Evolutionary conservation across 1,140 invertebrate species (phyloP).

Genomic region (Scylla paramamosain): DNA sequence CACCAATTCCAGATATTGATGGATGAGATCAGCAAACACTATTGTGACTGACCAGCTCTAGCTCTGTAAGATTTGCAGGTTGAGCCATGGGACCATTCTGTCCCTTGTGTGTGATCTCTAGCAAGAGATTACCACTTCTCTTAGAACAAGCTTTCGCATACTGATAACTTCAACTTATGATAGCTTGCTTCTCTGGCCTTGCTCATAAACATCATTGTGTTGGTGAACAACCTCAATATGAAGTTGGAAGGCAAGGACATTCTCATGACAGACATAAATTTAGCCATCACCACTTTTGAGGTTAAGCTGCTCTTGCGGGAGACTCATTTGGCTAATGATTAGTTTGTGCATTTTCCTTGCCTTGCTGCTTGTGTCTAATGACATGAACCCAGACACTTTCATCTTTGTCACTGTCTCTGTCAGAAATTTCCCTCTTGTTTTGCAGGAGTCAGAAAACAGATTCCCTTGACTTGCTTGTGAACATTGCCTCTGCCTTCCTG

Average conservation of each 20-base stretch:
- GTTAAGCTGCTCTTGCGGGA: conserved; percentile 41
- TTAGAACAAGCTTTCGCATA: not conserved
- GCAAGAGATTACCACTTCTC: not conserved
- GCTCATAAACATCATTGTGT: not conserved
- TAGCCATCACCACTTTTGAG: conserved; percentile 3
- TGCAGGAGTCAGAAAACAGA: too few species aligned
- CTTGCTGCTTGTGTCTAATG: not conserved
- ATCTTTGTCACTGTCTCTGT: not conserved
- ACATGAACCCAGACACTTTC: not conserved
- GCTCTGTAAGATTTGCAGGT: conserved; percentile 11
- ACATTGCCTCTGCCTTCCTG: too few species aligned
- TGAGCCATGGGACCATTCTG: conserved; percentile 43
- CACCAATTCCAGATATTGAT: too few species aligned
- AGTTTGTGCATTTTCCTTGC: not conserved
- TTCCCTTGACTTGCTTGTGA: too few species aligned
- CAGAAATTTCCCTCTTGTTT: too few species aligned
- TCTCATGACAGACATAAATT: conserved; percentile 53
- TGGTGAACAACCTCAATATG: conserved; percentile 54
- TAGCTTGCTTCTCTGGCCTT: not conserved
- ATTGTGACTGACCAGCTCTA: too few species aligned
- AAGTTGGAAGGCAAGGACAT: conserved; percentile 58
- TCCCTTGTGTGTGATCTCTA: not conserved
- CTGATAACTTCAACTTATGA: conserved; percentile 40
- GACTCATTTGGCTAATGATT: not conserved
- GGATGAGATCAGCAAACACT: too few species aligned